Evolutionary conservation across 92 coral and sea anemone genomes (phyloP), one percentile per base, ranked within the genome.

Genomic region (Palythoa grandis): DNA sequence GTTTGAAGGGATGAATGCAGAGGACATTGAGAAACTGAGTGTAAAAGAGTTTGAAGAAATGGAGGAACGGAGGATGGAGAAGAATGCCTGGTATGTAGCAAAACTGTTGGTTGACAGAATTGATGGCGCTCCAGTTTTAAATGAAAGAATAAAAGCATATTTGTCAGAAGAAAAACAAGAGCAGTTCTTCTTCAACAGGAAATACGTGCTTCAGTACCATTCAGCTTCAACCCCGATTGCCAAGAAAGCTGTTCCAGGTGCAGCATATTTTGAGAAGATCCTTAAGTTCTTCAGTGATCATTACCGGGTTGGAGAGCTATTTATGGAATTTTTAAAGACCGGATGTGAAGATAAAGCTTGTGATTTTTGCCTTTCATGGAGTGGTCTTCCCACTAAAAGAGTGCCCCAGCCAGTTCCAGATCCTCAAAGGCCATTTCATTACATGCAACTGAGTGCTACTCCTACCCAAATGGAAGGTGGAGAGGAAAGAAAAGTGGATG

Each of bases 1-100:
- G 52, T 92, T 92, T 58, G 88, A 92, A 68, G 74, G 74, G 74
- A 70, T 70, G 43, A 70, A 70, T 70, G 8, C 47, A 70, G 74
- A 70, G 73, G 93, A 92, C 29, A 54, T 92, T 16, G 83, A 24
- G 70, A 23, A 82, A 50, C 58, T 92, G 88, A 66, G 88, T 37
- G 70, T 48, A 56, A 48, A 35, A 60, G 84, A 82, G 25, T 90
- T 78, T 40, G 92, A 90, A 85, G 58, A 74, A 75, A 48, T 48
- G 17, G 88, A 89, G 80, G 79, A 67, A 60, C 25, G 82, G 20
- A 29, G 92, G 82, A 88, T 92, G 93, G 60, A 74, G 61, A 92
- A 88, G 79, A 90, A 90, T 83, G 92, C 95, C 43, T 92, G 95
- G 95, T 78, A 76, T 54, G 90, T 88, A 7, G 92, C 93, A 11